Evolutionary conservation across 2,888 invertebrate genomes (phyloP).

Genomic region (Ypsolopha sequella): DNA sequence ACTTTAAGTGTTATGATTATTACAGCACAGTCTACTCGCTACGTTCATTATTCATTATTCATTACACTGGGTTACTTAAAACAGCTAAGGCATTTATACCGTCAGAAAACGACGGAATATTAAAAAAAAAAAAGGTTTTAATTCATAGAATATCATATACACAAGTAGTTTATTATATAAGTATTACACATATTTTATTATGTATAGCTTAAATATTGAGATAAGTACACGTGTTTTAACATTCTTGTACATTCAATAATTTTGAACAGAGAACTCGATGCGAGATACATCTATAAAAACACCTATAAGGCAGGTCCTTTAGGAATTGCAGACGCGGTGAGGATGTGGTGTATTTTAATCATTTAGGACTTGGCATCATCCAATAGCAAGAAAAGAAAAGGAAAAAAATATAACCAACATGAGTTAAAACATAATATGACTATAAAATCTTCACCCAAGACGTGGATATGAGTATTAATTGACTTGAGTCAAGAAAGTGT

Average conservation of each 20-base stretch:
- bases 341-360: slow-evolving; percentile 4
- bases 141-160: neutral
- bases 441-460: too few species aligned
- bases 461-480: too few species aligned
- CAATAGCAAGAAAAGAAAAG: neutral
- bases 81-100: slow-evolving; percentile 1
- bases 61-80: neutral
- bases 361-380: neutral
- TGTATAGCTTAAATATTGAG: neutral
- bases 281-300: slow-evolving; percentile 59
- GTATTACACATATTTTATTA: neutral
- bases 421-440: too few species aligned
- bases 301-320: slow-evolving; percentile 65
- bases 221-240: neutral
- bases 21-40: too few species aligned
- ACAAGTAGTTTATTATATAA: neutral
- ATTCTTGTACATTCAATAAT: neutral
- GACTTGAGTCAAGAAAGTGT: too few species aligned
- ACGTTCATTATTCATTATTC: neutral
- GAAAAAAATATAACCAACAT: too few species aligned
- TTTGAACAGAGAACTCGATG: slow-evolving; percentile 18
- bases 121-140: neutral
- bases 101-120: neutral
- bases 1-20: too few species aligned
- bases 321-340: slow-evolving; percentile 44